Base-by-base conservation (phyloP, 2,888 invertebrate genomes). In the Dryococelus australis region DNA sequence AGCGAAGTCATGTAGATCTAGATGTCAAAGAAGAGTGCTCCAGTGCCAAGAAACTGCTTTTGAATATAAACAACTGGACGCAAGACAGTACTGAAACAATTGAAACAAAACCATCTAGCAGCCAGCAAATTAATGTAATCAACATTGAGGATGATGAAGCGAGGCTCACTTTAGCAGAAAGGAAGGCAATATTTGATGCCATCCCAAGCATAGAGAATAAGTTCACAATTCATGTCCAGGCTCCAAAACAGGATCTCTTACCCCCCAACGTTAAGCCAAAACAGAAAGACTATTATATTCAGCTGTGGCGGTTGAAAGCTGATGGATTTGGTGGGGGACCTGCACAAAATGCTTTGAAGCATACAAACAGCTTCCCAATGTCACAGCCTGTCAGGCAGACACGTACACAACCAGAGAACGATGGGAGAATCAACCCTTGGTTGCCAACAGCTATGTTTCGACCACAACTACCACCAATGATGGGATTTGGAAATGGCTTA, bases 271-370 rank as follows among this genome's bases (percentile, higher is more conserved):
- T 85, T n/a, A 85, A 51, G 24, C 87, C 87, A 24, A 85, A 87
- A 35, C 85, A 87, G 26, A 43, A 87, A 47, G 85, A 87, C 81
- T 87, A 87, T 51, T 87, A 87, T 51, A 85, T 87, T 16, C 85
- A 85, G n/a, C 65, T 43, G 20, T 83, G 81, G 79, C 27, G 78
- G 28, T 27, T 85, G 28, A 87, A 79, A 24, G 85, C 84, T 80
- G 85, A 53, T 53, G 87, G 87, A 13, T 28, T 80, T 43, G 87
- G 87, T 35, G 87, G 85, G 26, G 85, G 47, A 28, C 85, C 43
- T 43, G 78, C 1, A 43, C 51, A 16, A 43, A n/a, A 78, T 20
- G 24, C n/a, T 26, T 12, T 47, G 26, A 24, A 13, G 16, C 16
- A 53, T 20, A 28, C 16, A 28, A 65, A 27, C 43, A 65, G n/a